Evolutionary conservation across 23 tunicate species (phyloP).

Genomic region (Halocynthia roretzi): DNA sequence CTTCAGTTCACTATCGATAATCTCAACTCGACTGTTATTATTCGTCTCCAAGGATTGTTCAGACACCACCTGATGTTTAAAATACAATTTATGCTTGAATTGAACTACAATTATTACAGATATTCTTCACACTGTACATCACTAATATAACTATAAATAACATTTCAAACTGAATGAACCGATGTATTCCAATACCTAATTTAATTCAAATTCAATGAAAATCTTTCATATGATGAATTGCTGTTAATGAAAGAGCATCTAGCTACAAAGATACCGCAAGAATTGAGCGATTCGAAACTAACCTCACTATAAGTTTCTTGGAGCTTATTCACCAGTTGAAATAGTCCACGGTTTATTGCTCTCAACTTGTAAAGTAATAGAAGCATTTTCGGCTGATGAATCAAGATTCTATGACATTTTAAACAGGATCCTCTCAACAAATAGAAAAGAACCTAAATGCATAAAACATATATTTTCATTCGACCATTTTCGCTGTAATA

Average conservation of each 20-base stretch:
- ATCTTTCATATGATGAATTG: no score
- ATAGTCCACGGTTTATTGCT: constrained; percentile 51
- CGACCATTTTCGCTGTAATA: not conserved
- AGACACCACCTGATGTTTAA: not conserved
- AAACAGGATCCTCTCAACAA: constrained; percentile 50
- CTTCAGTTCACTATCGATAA: not conserved
- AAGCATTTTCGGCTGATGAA: constrained; percentile 28
- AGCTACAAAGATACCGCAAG: no score
- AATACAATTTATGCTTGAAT: not conserved
- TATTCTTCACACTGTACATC: no score
- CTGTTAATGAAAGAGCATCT: no score
- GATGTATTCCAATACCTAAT: no score
- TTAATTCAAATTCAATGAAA: no score
- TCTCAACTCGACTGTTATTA: not conserved
- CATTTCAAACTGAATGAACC: no score
- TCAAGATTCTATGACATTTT: constrained; percentile 44
- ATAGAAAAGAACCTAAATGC: constrained; percentile 26
- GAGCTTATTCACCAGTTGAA: constrained; percentile 36
- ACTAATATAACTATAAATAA: no score
- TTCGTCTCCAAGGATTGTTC: no score
- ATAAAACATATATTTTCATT: not conserved
- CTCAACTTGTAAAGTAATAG: constrained; percentile 40
- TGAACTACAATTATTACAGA: no score
- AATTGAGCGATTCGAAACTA: not conserved
- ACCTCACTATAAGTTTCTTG: constrained; percentile 42